Percentiles rank a stretch among this genome's conserved stretches.
Evolutionary conservation across 2,797 vertebrate species (phyloP).

Genomic region (Odontamblyopus rebecca): DNA sequence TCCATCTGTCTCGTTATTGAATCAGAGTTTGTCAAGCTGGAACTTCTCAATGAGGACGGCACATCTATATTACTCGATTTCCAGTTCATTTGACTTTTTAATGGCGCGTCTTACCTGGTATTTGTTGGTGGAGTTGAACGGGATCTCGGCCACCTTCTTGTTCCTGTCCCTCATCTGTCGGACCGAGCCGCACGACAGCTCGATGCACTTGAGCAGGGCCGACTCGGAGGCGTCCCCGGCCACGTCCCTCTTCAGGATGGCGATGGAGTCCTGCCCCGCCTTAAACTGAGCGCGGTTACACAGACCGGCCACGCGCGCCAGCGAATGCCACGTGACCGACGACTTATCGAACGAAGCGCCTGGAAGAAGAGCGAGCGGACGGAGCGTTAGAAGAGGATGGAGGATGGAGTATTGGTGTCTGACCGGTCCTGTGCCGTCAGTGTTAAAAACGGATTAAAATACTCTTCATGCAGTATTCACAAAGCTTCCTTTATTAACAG

Average conservation of each 20-base stretch:
- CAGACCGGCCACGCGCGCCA: constrained; percentile 84
- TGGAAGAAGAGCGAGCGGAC: constrained; percentile 41
- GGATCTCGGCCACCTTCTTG: constrained; percentile 93
- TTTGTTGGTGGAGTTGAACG: constrained; percentile 95
- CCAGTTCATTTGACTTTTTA: too few relatives aligned
- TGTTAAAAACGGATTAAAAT: too few relatives aligned
- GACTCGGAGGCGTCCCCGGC: constrained; percentile 91
- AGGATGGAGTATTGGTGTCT: too few relatives aligned
- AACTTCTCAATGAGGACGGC: too few relatives aligned
- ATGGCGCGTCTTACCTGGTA: constrained; percentile 74
- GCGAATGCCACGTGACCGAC: constrained; percentile 85
- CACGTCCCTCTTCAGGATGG: constrained; percentile 89
- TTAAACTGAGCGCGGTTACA: constrained; percentile 93
- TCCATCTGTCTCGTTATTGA: too few relatives aligned
- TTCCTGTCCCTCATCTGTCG: constrained; percentile 85
- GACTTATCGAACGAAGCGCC: constrained; percentile 91
- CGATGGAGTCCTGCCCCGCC: constrained; percentile 82
- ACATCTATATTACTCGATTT: too few relatives aligned
- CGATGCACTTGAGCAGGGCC: constrained; percentile 91
- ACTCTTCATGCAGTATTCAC: too few relatives aligned
- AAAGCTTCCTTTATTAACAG: too few relatives aligned
- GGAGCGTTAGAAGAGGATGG: too few relatives aligned
- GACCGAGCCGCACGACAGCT: constrained; percentile 87
- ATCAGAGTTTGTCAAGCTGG: too few relatives aligned
- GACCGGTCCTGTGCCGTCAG: too few relatives aligned